A percentile compares a stretch with the other conserved stretches of the same genome.
Conservation (phyloP, 2,888 invertebrate genomes). For the Phalangium opilio region DNA sequence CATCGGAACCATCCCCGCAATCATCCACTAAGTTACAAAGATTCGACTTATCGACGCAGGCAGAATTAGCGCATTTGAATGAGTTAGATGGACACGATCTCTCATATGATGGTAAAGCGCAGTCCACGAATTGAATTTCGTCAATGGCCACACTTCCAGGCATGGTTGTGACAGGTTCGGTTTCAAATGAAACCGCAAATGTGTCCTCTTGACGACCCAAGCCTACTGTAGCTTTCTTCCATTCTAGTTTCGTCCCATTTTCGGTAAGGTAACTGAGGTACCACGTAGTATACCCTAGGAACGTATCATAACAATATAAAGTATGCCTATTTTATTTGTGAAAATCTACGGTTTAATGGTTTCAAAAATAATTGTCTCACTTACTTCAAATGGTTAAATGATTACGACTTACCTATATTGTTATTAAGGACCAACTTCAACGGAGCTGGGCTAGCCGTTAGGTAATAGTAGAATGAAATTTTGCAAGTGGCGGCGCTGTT, state of each 20-base stretch:
- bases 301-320: no score
- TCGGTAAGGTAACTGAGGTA: not conserved
- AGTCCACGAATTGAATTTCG: conserved; percentile 14
- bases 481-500: conserved; percentile 9
- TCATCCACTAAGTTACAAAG: conserved; percentile 17
- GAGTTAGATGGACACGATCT: not conserved
- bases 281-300: no score
- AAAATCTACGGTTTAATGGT: no score
- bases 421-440: not conserved
- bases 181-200: conserved; percentile 8
- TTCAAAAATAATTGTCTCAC: no score
- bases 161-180: not conserved
- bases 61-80: conserved; percentile 6
- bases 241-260: not conserved
- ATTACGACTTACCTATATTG: not conserved
- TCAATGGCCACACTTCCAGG: conserved; percentile 11
- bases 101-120: conserved; percentile 8
- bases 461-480: conserved; percentile 9
- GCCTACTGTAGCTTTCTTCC: conserved; percentile 9
- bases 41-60: conserved; percentile 10
- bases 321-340: no score
- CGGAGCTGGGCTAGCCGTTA: not conserved
- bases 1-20: conserved; percentile 18
- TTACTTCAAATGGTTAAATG: not conserved
- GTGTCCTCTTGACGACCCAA: conserved; percentile 8